Conservation (phyloP, 2,113 vertebrate genomes). For the Oncorhynchus nerka region DNA sequence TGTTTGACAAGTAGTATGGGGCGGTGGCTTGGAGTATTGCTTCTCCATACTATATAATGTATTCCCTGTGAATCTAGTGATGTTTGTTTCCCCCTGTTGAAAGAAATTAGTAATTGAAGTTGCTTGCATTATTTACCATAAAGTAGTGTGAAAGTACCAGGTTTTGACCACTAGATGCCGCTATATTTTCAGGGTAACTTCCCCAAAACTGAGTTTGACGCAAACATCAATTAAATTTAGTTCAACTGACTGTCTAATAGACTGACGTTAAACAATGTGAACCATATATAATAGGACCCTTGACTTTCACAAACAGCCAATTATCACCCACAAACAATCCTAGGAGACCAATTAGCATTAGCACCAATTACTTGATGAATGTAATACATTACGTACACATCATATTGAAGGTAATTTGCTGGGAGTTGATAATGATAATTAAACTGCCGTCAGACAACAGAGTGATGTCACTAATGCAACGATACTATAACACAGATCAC, state of each 20-base stretch:
- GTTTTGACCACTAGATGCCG: no score
- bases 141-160: not conserved
- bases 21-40: no score
- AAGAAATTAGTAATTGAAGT: no score
- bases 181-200: no score
- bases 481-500: not conserved
- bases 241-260: conserved; percentile 62
- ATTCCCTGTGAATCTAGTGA: no score
- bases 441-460: conserved; percentile 10
- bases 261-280: conserved; percentile 56
- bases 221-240: conserved; percentile 48
- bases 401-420: conserved; percentile 39
- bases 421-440: no score
- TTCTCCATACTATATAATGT: no score
- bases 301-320: conserved; percentile 54
- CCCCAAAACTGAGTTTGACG: no score
- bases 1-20: no score
- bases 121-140: no score
- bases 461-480: not conserved
- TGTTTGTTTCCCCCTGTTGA: no score
- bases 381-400: conserved; percentile 41
- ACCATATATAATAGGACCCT: conserved; percentile 40
- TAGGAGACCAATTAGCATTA: conserved; percentile 33
- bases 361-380: conserved; percentile 24
- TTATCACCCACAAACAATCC: conserved; percentile 1